These are phyloP conservation scores for Taeniopygia guttata DNA, from an alignment of 2,797 vertebrate genomes.

Conservation along the genomic window DNA sequence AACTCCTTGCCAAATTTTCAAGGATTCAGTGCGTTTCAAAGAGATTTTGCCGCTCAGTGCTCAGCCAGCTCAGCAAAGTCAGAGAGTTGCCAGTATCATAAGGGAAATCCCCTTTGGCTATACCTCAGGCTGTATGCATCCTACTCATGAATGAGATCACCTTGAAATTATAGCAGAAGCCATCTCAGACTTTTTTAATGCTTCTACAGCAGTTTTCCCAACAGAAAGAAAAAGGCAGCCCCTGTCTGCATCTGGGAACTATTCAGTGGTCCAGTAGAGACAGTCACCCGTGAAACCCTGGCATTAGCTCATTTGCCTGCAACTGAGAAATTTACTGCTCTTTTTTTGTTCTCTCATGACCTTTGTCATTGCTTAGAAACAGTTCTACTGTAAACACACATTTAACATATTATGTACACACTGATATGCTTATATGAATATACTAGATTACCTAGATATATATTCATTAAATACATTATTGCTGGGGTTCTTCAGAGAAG, in stretches of 20 bases:
- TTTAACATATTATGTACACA: not conserved
- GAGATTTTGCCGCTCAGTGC: not conserved
- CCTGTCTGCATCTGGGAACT: not conserved
- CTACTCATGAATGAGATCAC: not conserved
- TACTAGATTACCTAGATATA: not conserved
- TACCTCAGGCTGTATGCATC: not conserved
- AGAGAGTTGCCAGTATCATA: not conserved
- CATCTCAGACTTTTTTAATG: not conserved
- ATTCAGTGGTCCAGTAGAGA: not conserved
- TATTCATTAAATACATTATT: not conserved
- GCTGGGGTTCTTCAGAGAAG: not conserved
- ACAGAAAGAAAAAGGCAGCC: not conserved
- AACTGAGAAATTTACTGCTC: not conserved
- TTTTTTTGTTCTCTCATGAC: not conserved
- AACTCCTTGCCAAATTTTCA: not conserved
- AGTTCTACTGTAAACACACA: not conserved
- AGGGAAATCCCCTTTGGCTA: not conserved
- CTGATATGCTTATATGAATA: not conserved
- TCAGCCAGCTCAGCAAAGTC: not conserved
- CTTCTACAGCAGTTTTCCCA: not conserved
- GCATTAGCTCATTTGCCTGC: not conserved
- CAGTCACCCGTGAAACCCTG: not conserved
- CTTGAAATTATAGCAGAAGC: not conserved
- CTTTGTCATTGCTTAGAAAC: not conserved
- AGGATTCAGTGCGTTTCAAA: not conserved